Evolutionary conservation across 2,888 invertebrate species (phyloP), one percentile per base, ranked within the genome.

Genomic region (Galerucella pusilla): DNA sequence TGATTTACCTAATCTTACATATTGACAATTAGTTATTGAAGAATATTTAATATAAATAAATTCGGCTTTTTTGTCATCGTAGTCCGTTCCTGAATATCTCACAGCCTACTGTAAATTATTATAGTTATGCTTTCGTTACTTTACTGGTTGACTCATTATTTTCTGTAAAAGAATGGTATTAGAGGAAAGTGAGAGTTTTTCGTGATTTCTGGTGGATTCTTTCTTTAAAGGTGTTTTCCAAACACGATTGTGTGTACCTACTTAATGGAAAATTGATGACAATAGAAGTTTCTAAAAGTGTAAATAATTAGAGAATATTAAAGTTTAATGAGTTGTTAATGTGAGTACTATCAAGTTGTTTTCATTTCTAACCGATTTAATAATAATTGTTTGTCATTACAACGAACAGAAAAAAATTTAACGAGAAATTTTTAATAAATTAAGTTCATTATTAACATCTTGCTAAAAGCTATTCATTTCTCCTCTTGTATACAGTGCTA

Each of bases 101-200:
- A 45, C 63, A 80, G 80, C 59, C 79, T 73, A 71, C 81, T 76
- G 67, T 78, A 79, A 42, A 42, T 42, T 81, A 81, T 80, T 75
- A 67, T 49, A 78, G 77, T 76, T 70, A 68, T 76, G 80, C 69
- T 74, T 74, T 69, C 74, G 70, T 74, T 77, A 73, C 77, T 77
- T 78, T 67, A 75, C 73, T 66, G 73, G 78, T 81, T 80, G 81
- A 80, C 77, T 80, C 80, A 80, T 80, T 77, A 77, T 65, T 64
- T 72, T 42, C 60, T 64, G 64, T 68, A 42, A 71, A 75, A 54
- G 74, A 75, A 78, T 49, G 35, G 80, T 80, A 80, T 63, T 65
- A 81, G 79, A 80, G 82, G 81, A 82, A 82, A 81, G 80, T 80
- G 65, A 72, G 75, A 73, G 79, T 78, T 59, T 64, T 68, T 74